Percentiles rank a stretch among this genome's conserved stretches.
Conservation (phyloP, 2,113 vertebrate genomes). For the Emydocephalus ijimae region DNA sequence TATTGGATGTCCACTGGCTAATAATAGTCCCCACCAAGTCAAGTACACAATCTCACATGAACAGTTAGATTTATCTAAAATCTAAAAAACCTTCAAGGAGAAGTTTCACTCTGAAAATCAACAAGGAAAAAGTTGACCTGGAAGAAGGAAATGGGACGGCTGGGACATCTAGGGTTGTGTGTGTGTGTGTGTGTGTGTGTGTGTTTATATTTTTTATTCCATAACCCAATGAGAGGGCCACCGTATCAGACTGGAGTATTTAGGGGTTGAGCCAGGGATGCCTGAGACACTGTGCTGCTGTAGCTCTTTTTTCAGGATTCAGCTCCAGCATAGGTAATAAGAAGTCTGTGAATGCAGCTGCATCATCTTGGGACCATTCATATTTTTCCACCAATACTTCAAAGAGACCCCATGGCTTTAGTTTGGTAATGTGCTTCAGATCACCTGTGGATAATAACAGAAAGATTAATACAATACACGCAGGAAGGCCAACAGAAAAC, state of each 20-base stretch:
- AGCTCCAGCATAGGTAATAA: constrained; percentile 95
- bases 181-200: neutral
- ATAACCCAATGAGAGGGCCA: constrained; percentile 58
- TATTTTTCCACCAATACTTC: constrained; percentile 96
- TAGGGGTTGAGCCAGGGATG: constrained; percentile 90
- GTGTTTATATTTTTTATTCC: constrained; percentile 50
- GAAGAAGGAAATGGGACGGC: constrained; percentile 37
- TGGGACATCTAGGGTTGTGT: constrained; percentile 28
- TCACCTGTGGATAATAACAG: constrained; percentile 75
- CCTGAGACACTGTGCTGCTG: constrained; percentile 89
- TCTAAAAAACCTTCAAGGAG: constrained; percentile 67
- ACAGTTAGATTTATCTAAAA: constrained; percentile 64
- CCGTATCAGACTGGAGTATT: constrained; percentile 32
- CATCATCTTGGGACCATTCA: constrained; percentile 91
- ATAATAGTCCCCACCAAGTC: constrained; percentile 61
- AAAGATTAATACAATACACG: neutral
- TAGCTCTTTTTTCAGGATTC: constrained; percentile 89
- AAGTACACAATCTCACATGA: constrained; percentile 71
- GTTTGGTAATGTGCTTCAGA: constrained; percentile 94
- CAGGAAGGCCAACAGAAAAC: neutral
- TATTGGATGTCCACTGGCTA: constrained; percentile 58
- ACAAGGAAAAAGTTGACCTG: constrained; percentile 33
- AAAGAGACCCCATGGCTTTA: constrained; percentile 94
- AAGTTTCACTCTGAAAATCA: constrained; percentile 67
- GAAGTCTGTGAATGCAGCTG: constrained; percentile 89